Evolutionary conservation across 2,797 vertebrate genomes (phyloP).

Genomic region (Melopsittacus undulatus): DNA sequence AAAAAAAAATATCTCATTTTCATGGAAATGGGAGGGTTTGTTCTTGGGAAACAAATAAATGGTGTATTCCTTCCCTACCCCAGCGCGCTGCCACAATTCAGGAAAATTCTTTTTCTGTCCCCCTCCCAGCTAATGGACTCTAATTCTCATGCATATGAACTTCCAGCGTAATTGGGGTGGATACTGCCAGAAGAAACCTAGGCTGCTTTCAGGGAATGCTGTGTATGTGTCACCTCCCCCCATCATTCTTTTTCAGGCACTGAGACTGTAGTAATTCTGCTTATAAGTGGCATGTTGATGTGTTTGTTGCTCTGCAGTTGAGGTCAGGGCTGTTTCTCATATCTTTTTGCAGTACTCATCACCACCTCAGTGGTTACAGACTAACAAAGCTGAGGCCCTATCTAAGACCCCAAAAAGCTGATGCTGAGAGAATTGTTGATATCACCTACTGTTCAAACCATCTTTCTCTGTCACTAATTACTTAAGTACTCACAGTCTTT

Average conservation of each 20-base stretch:
- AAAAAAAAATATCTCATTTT: background rate
- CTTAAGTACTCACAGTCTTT: background rate
- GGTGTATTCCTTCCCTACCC: background rate
- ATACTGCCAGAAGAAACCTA: conserved; percentile 12
- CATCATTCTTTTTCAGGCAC: conserved; percentile 10
- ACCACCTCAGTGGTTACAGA: background rate
- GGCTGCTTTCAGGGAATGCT: background rate
- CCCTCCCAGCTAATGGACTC: conserved; percentile 7
- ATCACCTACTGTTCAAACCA: background rate
- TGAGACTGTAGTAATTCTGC: conserved; percentile 6
- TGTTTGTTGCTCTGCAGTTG: background rate
- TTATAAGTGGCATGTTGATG: background rate
- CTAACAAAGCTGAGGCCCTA: background rate
- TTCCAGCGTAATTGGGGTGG: background rate
- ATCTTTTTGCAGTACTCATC: background rate
- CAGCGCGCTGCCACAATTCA: background rate
- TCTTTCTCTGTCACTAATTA: background rate
- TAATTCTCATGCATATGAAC: conserved; percentile 35
- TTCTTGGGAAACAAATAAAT: conserved; percentile 16
- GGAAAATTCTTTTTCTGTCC: background rate
- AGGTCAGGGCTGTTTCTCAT: background rate
- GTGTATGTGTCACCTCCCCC: background rate
- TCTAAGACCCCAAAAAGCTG: background rate
- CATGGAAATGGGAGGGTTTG: conserved; percentile 2
- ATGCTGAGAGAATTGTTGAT: background rate